phyloP scores from a whole-genome alignment of 2,888 invertebrate species.

The Drosophila pseudotalamancana region DNA sequence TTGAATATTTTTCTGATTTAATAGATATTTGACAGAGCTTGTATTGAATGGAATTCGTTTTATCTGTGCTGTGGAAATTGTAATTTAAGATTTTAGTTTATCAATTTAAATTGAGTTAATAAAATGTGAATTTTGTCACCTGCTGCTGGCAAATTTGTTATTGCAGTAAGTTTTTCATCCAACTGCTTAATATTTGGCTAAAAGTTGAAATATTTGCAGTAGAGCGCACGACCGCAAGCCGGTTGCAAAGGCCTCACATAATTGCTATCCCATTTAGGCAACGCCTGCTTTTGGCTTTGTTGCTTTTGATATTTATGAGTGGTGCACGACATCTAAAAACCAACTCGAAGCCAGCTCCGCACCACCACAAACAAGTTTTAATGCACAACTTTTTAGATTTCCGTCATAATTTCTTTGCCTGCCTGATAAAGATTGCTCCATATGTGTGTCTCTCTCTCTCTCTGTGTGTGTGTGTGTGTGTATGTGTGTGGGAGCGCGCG shows the following conservation, averaged over 20 bases:
- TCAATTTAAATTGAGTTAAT: neutral
- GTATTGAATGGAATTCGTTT: constrained; percentile 1
- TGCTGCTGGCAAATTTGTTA: neutral
- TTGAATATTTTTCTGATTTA: constrained; percentile 28
- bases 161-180: neutral
- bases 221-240: neutral
- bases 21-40: constrained; percentile 16
- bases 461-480: neutral
- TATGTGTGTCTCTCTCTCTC: constrained; percentile 20
- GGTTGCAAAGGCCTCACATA: constrained; percentile 36
- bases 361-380: constrained; percentile 75
- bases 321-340: constrained; percentile 37
- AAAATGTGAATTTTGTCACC: neutral
- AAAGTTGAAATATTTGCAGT: constrained; percentile 4
- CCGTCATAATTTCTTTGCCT: constrained; percentile 76
- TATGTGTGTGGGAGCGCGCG: constrained; percentile 9
- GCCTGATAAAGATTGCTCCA: constrained; percentile 71
- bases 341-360: constrained; percentile 30
- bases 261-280: constrained; percentile 67
- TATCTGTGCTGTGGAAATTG: neutral
- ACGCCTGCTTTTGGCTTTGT: constrained; percentile 47
- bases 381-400: constrained; percentile 78
- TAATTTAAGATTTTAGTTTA: neutral
- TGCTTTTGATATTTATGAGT: constrained; percentile 66
- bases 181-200: neutral